A percentile compares a stretch with the other conserved stretches of the same genome.
These are phyloP conservation scores for Drosophila emarginata DNA, from an alignment of 2,888 invertebrate species.

Conservation along the genomic window DNA sequence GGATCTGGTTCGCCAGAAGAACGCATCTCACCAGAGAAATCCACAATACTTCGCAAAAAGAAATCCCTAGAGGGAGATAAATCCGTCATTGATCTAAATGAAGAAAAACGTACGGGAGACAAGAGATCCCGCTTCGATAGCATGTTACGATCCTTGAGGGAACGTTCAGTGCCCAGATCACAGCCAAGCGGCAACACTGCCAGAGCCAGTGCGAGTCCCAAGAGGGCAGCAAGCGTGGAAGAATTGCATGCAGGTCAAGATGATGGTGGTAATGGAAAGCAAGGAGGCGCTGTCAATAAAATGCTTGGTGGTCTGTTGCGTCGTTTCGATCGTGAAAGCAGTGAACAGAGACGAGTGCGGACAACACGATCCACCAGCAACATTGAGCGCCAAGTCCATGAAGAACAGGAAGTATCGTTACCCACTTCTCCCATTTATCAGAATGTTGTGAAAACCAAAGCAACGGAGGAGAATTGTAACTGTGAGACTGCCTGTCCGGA, in stretches of 20 bases:
- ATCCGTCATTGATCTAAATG: constrained; percentile 29
- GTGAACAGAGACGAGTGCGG: constrained; percentile 79
- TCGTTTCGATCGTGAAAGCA: constrained; percentile 86
- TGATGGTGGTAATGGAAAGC: constrained; percentile 82
- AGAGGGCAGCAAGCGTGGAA: constrained; percentile 88
- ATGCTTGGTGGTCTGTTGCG: constrained; percentile 91
- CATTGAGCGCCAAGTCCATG: constrained; percentile 79
- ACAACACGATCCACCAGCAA: constrained; percentile 81
- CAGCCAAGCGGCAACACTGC: constrained; percentile 84
- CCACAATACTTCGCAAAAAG: constrained; percentile 83
- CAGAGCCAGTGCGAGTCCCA: constrained; percentile 85
- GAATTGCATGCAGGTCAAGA: constrained; percentile 83
- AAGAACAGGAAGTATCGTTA: constrained; percentile 42
- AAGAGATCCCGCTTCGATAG: constrained; percentile 84
- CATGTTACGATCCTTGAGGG: constrained; percentile 85
- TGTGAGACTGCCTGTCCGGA: constrained; percentile 66
- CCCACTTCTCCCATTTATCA: constrained; percentile 74
- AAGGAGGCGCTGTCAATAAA: constrained; percentile 86
- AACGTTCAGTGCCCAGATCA: constrained; percentile 86
- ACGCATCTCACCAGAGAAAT: constrained; percentile 50
- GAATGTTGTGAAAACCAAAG: constrained; percentile 54
- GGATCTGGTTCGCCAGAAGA: constrained; percentile 55
- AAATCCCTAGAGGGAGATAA: constrained; percentile 61
- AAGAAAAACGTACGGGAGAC: constrained; percentile 67
- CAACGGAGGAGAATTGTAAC: constrained; percentile 61